Conservation (phyloP, 2,113 vertebrate species). For the Ctenodactylus gundi region DNA sequence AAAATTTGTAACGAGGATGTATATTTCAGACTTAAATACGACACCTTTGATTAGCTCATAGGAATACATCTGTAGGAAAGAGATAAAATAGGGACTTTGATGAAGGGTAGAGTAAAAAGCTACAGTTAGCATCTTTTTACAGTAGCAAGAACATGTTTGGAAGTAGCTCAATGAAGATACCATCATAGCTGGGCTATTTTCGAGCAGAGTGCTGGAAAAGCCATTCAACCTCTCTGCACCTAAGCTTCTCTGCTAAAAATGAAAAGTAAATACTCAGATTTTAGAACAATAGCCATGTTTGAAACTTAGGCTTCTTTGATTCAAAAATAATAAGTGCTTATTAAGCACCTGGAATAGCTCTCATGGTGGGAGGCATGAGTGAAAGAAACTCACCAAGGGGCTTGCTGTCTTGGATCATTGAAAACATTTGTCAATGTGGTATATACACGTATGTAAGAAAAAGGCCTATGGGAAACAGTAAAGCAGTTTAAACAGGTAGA, state of each 20-base stretch:
- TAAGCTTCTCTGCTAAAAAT: neutral
- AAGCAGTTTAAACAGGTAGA: neutral
- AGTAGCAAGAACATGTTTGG: neutral
- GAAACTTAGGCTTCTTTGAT: neutral
- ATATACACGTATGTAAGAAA: too few species aligned
- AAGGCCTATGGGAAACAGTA: neutral
- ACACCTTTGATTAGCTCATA: neutral
- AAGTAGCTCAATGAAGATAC: neutral
- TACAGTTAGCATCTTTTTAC: neutral
- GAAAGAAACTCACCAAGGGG: neutral
- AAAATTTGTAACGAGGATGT: neutral
- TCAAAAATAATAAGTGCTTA: neutral
- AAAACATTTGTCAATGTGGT: neutral
- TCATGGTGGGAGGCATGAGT: neutral
- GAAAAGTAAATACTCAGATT: neutral
- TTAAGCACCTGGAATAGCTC: neutral
- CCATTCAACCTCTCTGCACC: neutral
- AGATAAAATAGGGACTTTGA: neutral
- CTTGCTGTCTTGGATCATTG: neutral
- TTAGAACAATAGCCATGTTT: neutral
- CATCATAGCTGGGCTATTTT: neutral
- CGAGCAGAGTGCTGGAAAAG: neutral
- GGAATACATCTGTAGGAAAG: neutral
- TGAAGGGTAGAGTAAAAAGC: neutral
- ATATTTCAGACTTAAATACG: neutral